Conservation (phyloP, 2,888 invertebrate genomes). For the Pedicia rivosa region DNA sequence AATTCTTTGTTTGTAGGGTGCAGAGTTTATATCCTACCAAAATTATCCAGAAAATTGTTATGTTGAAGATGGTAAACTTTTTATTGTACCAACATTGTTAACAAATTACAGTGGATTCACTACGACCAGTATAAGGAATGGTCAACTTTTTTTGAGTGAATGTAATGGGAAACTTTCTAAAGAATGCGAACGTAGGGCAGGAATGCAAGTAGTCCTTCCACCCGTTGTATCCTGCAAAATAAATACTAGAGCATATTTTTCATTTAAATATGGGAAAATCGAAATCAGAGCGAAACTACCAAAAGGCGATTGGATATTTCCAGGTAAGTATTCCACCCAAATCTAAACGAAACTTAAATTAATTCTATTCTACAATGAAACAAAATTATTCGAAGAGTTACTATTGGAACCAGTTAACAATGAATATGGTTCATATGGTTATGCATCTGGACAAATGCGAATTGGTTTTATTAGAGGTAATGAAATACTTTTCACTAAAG, state of each 20-base stretch:
- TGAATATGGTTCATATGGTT: slow-evolving; percentile 41
- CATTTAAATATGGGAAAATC: slow-evolving; percentile 52
- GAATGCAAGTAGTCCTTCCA: slow-evolving; percentile 40
- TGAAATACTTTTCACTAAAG: slow-evolving; percentile 16
- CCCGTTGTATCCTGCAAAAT: slow-evolving; percentile 49
- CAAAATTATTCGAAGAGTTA: slow-evolving; percentile 34
- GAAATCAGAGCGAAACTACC: slow-evolving; percentile 56
- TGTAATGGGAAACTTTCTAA: slow-evolving; percentile 34
- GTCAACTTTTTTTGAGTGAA: slow-evolving; percentile 26
- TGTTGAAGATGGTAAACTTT: slow-evolving; percentile 22
- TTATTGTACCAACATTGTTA: slow-evolving; percentile 27
- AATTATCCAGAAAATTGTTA: slow-evolving; percentile 22
- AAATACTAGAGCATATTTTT: slow-evolving; percentile 42
- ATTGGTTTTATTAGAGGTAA: slow-evolving; percentile 56
- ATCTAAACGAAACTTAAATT: not conserved
- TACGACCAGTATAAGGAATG: slow-evolving; percentile 17
- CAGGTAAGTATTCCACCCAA: no score
- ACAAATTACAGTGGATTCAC: slow-evolving; percentile 16
- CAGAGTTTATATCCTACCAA: slow-evolving; percentile 32
- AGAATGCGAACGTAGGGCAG: slow-evolving; percentile 20
- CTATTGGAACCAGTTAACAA: slow-evolving; percentile 45
- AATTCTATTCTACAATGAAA: no score
- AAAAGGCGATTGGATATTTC: slow-evolving; percentile 61
- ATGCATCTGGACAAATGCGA: slow-evolving; percentile 50
- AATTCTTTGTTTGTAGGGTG: slow-evolving; percentile 30